These are phyloP conservation scores for Acleris sparsana DNA, from an alignment of 2,888 invertebrate species.

Conservation along the genomic window DNA sequence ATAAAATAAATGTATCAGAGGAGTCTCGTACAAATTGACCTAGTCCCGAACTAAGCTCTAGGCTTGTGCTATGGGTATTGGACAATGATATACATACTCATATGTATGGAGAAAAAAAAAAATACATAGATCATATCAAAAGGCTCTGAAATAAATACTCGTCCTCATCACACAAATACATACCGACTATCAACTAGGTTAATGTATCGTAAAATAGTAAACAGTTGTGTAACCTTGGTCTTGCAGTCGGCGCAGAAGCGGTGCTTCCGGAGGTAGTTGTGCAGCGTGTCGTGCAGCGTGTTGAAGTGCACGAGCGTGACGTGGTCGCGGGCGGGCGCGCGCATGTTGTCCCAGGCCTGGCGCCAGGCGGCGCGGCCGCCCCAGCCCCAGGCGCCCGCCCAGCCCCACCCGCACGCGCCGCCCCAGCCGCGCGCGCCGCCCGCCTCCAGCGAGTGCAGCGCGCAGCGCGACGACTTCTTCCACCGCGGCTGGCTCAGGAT, in stretches of 20 bases:
- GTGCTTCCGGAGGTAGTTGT: constrained; percentile 95
- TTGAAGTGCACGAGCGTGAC: constrained; percentile 94
- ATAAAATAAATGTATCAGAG: too few species aligned
- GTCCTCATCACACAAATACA: too few species aligned
- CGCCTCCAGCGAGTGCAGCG: constrained; percentile 94
- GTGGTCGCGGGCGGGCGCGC: constrained; percentile 90
- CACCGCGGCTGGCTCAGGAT: constrained; percentile 92
- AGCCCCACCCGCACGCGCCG: constrained; percentile 91
- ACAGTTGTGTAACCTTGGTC: constrained; percentile 87
- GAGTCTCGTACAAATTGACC: too few species aligned
- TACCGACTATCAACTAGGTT: too few species aligned
- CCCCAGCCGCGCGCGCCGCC: constrained; percentile 89
- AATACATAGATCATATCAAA: too few species aligned
- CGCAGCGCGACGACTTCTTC: constrained; percentile 95
- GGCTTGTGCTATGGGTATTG: too few species aligned
- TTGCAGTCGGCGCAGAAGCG: constrained; percentile 97
- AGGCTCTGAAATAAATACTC: too few species aligned
- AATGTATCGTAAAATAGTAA: not conserved
- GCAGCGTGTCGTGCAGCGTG: constrained; percentile 92
- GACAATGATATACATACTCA: too few species aligned
- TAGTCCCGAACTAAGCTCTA: too few species aligned
- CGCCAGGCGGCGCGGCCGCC: constrained; percentile 87
- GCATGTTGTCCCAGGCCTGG: constrained; percentile 94
- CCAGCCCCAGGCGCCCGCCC: constrained; percentile 87
- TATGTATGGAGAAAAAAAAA: too few species aligned